Evolutionary conservation across 2,888 invertebrate genomes (phyloP).

Genomic region (Nasonia oneida): DNA sequence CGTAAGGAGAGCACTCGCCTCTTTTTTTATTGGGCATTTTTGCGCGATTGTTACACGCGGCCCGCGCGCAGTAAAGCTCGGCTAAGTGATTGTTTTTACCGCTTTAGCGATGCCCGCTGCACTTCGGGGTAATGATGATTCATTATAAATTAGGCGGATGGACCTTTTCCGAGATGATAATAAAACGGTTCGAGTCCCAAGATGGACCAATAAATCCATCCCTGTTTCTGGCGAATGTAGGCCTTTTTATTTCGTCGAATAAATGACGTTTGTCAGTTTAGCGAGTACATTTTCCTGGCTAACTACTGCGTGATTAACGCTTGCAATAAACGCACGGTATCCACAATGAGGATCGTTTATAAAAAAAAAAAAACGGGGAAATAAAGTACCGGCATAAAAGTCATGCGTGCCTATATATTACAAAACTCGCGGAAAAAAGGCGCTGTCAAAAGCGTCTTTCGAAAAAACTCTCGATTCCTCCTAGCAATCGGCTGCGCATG

Average conservation of each 20-base stretch:
- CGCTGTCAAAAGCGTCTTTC: neutral
- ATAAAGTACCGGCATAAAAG: neutral
- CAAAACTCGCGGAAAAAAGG: neutral
- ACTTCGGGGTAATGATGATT: slow-evolving; percentile 36
- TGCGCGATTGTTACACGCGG: slow-evolving; percentile 36
- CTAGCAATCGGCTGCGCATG: neutral
- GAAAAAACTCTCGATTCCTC: neutral
- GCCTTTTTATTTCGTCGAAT: slow-evolving; percentile 18
- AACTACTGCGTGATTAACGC: slow-evolving; percentile 4
- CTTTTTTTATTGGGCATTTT: slow-evolving; percentile 50
- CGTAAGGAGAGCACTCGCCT: slow-evolving; percentile 11
- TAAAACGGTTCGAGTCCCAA: neutral
- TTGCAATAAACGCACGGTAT: slow-evolving; percentile 23
- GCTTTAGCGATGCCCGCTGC: neutral
- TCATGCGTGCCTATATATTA: neutral
- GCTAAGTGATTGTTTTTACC: slow-evolving; percentile 58
- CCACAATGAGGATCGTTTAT: too few relatives aligned
- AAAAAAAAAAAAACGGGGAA: neutral
- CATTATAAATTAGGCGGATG: slow-evolving; percentile 34
- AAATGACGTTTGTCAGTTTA: slow-evolving; percentile 15
- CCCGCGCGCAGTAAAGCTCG: neutral
- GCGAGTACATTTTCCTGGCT: neutral
- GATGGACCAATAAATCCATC: slow-evolving; percentile 29
- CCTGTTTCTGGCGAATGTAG: neutral
- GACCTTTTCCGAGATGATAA: slow-evolving; percentile 31